Evolutionary conservation across 2,888 invertebrate species (phyloP), one percentile per base, ranked within the genome.

Genomic region (Chrysolina oricalcia): DNA sequence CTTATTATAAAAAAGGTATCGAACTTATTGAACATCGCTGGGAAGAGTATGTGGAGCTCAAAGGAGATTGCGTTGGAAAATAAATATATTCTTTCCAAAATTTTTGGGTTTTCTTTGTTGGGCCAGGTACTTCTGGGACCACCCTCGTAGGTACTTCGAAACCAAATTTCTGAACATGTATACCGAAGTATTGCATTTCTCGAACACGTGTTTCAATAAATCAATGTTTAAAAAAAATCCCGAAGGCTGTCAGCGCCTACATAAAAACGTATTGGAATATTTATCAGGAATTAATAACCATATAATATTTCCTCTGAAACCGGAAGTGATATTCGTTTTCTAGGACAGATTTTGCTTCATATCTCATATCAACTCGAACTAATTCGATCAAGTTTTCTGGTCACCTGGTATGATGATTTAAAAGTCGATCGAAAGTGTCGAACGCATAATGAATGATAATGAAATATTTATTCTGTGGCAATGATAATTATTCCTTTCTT

Each of bases 401-500:
- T 59, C 59, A 59, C 59, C 59, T 27, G 59, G 59, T 59, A 59
- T n/a, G 9, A 27, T 23, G 2, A 59, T 35, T 59, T 53, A 53
- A 53, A 19, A 53, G 21, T 53, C 53, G 35, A 59, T 59, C 59
- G 17, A 59, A 59, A 35, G 59, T 59, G 63, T 68, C 63, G 19
- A 50, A 17, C 13, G 48, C 23, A 35, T 72, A 66, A 63, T 66
- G 69, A 70, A 73, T 73, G 66, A 46, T 63, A 66, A 62, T 68
- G 59, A 59, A 13, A 65, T 64, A 43, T 71, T 73, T 70, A 76
- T 71, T 73, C 59, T 73, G 63, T 21, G 56, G 70, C 53, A 69
- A 50, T 46, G 50, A 35, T 76, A 67, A 68, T 72, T 74, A 71
- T 68, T 73, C 43, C 73, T 67, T 75, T 72, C 72, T 72, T 62